Evolutionary conservation across 2,113 vertebrate genomes (phyloP), one percentile per base, ranked within the genome.

Genomic region (Paradoxurus hermaphroditus): DNA sequence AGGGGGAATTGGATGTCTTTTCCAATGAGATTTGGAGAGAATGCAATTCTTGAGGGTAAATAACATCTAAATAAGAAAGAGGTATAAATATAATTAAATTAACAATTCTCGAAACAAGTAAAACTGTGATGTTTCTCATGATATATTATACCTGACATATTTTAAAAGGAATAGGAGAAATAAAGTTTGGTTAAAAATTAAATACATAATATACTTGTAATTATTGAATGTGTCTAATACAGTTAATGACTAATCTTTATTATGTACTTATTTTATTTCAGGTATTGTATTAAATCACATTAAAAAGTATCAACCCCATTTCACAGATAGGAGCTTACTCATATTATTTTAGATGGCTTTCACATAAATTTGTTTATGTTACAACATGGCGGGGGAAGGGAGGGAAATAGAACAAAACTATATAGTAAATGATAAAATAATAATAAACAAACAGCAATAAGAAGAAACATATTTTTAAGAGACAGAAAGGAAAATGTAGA

Each of bases 61-160:
- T 85, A 81, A 75, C 18, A 93, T 81, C 95, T 95, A 95, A 87
- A 31, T 44, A 95, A 91, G 39, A 84, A 21, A 86, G 15, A 86
- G 15, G 1, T 39, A 10, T 62, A 86, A 13, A 51, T 16, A 73
- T 91, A 59, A 92, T 92, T 86, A 93, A 6, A 53, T 68, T 90
- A 46, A 46, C 2, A 90, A 8, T 7, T 29, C 39, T 39, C 51
- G n/a, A 95, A 83, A 36, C 2, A 1, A 0, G 27, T 44, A 65
- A 8, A 84, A 7, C 6, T 51, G 12, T 65, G 3, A 5, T 70
- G 7, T 36, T 79, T 92, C 84, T 49, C 8, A 0, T 53, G 13
- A 67, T 59, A 4, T 23, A 46, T 46, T 77, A 36, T 31, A 53
- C 5, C 29, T 85, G 31, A 90, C 5, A 23, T 65, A 51, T 92